A percentile compares a stretch with the other conserved stretches of the same genome.
These are phyloP conservation scores for Catharus minimus DNA, from an alignment of 2,113 vertebrate species.

Conservation along the genomic window DNA sequence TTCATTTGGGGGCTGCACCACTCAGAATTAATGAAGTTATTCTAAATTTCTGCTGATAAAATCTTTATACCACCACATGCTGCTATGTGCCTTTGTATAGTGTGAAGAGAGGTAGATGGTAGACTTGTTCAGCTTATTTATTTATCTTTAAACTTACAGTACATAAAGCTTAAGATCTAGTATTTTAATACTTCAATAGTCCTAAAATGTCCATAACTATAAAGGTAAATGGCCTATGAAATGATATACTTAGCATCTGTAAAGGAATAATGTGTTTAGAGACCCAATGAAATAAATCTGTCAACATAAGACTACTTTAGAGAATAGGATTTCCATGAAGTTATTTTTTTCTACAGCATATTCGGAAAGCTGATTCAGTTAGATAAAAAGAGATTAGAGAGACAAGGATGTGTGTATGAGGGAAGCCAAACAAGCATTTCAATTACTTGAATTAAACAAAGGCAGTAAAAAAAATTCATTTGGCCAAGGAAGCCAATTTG, in stretches of 20 bases:
- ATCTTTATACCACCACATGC: background rate
- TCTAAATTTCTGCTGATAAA: background rate
- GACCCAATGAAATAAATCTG: constrained; percentile 28
- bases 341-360: constrained; percentile 2
- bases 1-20: background rate
- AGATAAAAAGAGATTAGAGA: constrained; percentile 24
- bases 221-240: constrained; percentile 55
- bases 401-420: background rate
- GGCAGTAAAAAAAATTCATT: background rate
- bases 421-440: constrained; percentile 5
- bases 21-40: background rate
- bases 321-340: constrained; percentile 2
- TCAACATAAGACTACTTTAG: constrained; percentile 11
- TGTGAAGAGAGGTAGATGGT: background rate
- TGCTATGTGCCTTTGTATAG: background rate
- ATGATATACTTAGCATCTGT: background rate
- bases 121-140: background rate
- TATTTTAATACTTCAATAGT: constrained; percentile 20
- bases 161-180: background rate
- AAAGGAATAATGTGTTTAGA: constrained; percentile 49
- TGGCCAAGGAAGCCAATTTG: background rate
- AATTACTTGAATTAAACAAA: constrained; percentile 33
- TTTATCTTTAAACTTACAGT: constrained; percentile 4
- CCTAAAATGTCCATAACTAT: constrained; percentile 50
- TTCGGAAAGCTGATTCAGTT: background rate